These are phyloP conservation scores for Chrysotoxum bicinctum DNA, from an alignment of 2,888 invertebrate species.

Conservation along the genomic window DNA sequence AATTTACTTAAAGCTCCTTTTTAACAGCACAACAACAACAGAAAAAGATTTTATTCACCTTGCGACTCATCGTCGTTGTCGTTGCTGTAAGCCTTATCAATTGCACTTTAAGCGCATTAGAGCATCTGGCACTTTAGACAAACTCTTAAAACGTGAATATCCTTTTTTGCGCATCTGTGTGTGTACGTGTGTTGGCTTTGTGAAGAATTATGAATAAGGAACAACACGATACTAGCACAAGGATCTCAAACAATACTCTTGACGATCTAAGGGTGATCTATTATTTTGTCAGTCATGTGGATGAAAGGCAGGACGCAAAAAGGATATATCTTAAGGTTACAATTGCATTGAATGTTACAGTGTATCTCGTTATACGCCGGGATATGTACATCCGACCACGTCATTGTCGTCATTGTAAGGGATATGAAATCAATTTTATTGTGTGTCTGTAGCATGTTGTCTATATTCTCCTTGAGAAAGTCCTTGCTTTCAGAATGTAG, in stretches of 20 bases:
- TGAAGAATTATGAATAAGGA: conserved; percentile 57
- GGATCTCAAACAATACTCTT: conserved; percentile 63
- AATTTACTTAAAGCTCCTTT: conserved; percentile 62
- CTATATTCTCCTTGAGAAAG: conserved; percentile 28
- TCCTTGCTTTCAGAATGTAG: conserved; percentile 46
- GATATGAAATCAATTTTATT: conserved; percentile 37
- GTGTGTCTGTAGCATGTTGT: conserved; percentile 23
- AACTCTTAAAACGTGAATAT: conserved; percentile 55
- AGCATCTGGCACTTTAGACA: conserved; percentile 65
- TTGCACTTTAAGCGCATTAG: conserved; percentile 69
- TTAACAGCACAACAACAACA: neutral
- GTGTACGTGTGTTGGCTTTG: neutral
- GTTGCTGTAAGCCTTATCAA: conserved; percentile 61
- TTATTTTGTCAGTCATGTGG: conserved; percentile 58
- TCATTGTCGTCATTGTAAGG: conserved; percentile 16
- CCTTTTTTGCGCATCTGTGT: conserved; percentile 50
- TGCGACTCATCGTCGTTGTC: conserved; percentile 25
- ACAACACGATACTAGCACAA: conserved; percentile 33
- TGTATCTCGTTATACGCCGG: neutral
- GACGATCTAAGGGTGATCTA: conserved; percentile 53
- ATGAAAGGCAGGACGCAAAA: conserved; percentile 39
- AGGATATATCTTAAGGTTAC: conserved; percentile 42
- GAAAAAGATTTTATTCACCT: conserved; percentile 60
- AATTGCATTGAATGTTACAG: conserved; percentile 39
- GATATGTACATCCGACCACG: conserved; percentile 36